phyloP scores from a whole-genome alignment of 2,797 vertebrate species.

The Hylomyscus alleni region DNA sequence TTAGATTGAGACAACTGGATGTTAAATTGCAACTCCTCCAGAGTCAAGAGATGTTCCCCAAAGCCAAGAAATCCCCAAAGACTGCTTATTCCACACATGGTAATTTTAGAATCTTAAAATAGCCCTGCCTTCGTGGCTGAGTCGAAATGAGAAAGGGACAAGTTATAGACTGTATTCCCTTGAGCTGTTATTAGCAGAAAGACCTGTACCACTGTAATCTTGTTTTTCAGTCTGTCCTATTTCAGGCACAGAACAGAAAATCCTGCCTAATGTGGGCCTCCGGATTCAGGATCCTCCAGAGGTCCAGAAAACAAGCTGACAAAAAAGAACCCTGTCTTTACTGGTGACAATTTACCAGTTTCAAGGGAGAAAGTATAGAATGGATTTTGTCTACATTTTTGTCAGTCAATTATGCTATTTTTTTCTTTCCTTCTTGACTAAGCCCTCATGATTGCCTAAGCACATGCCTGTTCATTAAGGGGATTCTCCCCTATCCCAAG shows the following conservation, averaged over 20 bases:
- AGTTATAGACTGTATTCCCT: not conserved
- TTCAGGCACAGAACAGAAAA: conserved; percentile 30
- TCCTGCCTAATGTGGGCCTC: not conserved
- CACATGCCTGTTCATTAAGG: not conserved
- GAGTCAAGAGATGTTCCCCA: conserved; percentile 46
- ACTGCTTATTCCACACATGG: not conserved
- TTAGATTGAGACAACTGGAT: conserved; percentile 47
- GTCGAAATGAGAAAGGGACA: not conserved
- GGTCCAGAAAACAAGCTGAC: not conserved
- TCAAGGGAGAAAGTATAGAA: not conserved
- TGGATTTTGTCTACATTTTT: conserved; percentile 45
- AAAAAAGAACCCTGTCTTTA: conserved; percentile 6
- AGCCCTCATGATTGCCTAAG: not conserved
- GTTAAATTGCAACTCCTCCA: conserved; percentile 59
- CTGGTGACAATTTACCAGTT: conserved; percentile 21
- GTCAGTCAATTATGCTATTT: not conserved
- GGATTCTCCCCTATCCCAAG: not conserved
- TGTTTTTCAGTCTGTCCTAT: not conserved
- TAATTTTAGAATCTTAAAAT: conserved; percentile 55
- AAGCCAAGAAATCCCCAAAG: conserved; percentile 31
- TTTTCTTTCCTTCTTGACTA: not conserved
- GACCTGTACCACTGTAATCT: conserved; percentile 29
- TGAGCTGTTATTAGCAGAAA: not conserved
- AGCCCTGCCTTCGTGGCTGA: not conserved
- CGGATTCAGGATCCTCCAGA: not conserved